These are phyloP conservation scores for Cacoxenus indagator DNA, from an alignment of 2,888 invertebrate species.

Conservation along the genomic window DNA sequence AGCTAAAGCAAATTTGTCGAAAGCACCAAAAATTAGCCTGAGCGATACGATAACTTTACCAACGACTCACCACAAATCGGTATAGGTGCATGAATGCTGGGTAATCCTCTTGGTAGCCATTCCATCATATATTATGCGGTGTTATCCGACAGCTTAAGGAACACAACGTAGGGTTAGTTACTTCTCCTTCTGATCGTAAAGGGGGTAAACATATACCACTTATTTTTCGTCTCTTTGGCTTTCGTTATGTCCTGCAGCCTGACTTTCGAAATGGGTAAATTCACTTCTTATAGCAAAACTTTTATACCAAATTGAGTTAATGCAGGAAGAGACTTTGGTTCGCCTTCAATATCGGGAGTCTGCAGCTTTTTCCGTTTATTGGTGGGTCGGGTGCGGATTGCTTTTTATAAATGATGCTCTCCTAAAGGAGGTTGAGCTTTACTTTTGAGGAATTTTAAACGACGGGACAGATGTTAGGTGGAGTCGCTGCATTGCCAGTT, in stretches of 20 bases:
- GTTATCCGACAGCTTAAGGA: slow-evolving; percentile 51
- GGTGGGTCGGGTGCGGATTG: neutral
- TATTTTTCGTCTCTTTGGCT: too few species aligned
- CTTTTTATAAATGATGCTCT: slow-evolving; percentile 52
- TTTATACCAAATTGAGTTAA: too few species aligned
- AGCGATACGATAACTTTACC: slow-evolving; percentile 64
- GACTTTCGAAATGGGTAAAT: too few species aligned
- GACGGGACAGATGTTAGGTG: neutral
- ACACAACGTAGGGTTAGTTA: neutral
- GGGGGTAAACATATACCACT: too few species aligned
- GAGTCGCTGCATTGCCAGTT: neutral
- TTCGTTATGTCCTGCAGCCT: too few species aligned
- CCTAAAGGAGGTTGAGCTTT: slow-evolving; percentile 56
- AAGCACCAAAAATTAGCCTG: slow-evolving; percentile 30
- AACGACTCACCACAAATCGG: slow-evolving; percentile 71
- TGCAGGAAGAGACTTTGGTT: slow-evolving; percentile 16
- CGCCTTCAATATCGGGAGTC: neutral
- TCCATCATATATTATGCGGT: slow-evolving; percentile 69
- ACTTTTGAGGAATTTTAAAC: slow-evolving; percentile 36
- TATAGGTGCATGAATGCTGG: slow-evolving; percentile 71
- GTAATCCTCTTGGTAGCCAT: slow-evolving; percentile 72
- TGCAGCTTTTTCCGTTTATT: neutral
- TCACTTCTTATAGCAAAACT: too few species aligned
- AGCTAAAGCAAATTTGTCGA: neutral
- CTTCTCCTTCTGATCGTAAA: neutral